Base-by-base conservation (phyloP, 1,140 invertebrate species). In the Idris sp. region DNA sequence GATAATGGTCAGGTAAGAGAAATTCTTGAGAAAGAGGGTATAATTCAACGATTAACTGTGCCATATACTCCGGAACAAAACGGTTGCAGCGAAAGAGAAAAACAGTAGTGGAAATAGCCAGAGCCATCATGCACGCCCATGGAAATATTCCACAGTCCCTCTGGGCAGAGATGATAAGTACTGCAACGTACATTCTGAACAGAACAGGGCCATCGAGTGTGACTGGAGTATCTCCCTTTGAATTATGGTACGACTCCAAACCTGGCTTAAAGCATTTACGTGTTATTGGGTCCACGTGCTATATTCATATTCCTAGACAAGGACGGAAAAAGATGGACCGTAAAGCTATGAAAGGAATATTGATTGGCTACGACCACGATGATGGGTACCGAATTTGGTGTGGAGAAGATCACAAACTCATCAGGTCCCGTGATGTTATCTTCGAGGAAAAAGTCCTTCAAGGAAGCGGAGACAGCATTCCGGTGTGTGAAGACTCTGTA, bases 61-160 rank as follows among this genome's bases (percentile, higher is more conserved):
- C 51, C 79, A 0, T 79, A 82, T 51, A 77, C 77, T 28, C 81
- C 83, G n/a, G 51, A 86, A 51, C 73, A 79, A 31, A 87, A 87
- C 67, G 82, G 83, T 2, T 65, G 73, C 7, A 1, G 71, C 9
- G 82, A 88, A 48, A 14, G 82, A 25, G 40, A 65, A 26, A 81
- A 81, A 82, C 75, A 0, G 51, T 78, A 0, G 48, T 78, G 0
- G 76, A 78, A 43, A 41, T 13, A 5, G 76, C 64, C 11, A 26
- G 41, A 9, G 54, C 62, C 3, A 74, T 77, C 40, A 26, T 68
- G 13, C 15, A 38, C 7, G 41, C 58, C 0, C 59, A 61, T 18
- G 54, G 30, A n/a, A 49, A 38, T 2, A 30, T 75, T 22, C 18
- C 41, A 6, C 7, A 28, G 9, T 4, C 1, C 4, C 16, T 54